Evolutionary conservation across 2,797 vertebrate genomes (phyloP), one percentile per base, ranked within the genome.

Genomic region (Menidia menidia): DNA sequence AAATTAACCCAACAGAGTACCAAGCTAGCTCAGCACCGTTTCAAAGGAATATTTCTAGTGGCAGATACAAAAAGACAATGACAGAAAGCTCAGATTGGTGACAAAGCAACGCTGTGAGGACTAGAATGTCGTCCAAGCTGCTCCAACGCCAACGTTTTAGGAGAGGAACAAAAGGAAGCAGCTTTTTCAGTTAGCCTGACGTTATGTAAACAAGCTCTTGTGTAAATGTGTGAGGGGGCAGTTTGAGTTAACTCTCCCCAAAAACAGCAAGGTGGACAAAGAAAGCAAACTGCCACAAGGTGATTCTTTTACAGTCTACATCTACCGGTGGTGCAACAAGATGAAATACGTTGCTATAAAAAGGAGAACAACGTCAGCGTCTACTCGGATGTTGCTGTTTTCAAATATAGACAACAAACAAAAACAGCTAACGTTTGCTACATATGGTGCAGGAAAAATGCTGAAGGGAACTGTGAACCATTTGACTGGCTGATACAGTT

Each of bases 181-280:
- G 74, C 71, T 54, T 81, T 82, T 82, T 77, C 80, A 81, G 88
- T 85, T 85, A 86, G 87, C 86, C 61, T 77, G 67, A 85, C 83
- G 88, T 91, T 92, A 91, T 91, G 89, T 92, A 91, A 92, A 91
- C 92, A 93, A 88, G 90, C 84, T 76, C 52, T 71, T 50, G 77
- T 80, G 82, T 78, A 86, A 91, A 86, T 79, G 82, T 88, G 83
- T 80, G 69, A 86, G 67, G 53, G 33, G 57, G 3, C 62, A 75
- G 53, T 89, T 73, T 83, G 59, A 80, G 67, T 78, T 25, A 59
- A 74, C 54, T 68, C 61, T 41, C 59, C n/a, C 60, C 52, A 62
- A 57, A 78, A 76, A 82, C 76, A 88, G 76, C 83, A 82, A 48
- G 30, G 60, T 67, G 70, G 64, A 87, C 78, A 86, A 87, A 87